These are phyloP conservation scores for Botia kubotai DNA, from an alignment of 2,797 vertebrate species.

Conservation along the genomic window DNA sequence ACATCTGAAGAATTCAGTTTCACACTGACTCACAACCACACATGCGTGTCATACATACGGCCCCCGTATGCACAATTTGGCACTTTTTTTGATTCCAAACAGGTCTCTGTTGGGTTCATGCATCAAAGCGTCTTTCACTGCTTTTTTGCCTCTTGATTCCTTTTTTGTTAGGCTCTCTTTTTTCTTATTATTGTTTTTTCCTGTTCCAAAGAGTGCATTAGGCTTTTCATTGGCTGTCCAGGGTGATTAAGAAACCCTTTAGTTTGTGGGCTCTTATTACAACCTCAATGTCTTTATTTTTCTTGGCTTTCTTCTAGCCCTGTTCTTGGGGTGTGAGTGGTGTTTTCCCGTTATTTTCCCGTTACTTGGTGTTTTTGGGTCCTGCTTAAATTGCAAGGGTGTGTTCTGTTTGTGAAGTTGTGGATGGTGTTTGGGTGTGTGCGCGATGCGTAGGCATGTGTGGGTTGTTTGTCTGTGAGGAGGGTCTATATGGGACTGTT, in stretches of 20 bases:
- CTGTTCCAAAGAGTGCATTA: slow-evolving; percentile 27
- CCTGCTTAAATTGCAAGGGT: slow-evolving; percentile 8
- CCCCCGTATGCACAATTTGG: background rate
- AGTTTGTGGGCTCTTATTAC: background rate
- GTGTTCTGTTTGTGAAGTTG: slow-evolving; percentile 18
- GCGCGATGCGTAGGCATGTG: slow-evolving; percentile 42
- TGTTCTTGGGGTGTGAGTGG: slow-evolving; percentile 49
- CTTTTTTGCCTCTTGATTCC: slow-evolving; percentile 52
- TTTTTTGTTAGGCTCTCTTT: slow-evolving; percentile 2
- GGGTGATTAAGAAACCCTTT: slow-evolving; percentile 8
- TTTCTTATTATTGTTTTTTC: slow-evolving; percentile 31
- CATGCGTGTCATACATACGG: background rate
- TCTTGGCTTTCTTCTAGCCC: slow-evolving; percentile 36
- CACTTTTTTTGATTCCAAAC: slow-evolving; percentile 78
- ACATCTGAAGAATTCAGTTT: background rate
- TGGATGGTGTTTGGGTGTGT: slow-evolving; percentile 52
- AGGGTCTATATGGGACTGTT: background rate
- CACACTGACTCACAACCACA: background rate
- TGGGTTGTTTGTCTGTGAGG: slow-evolving; percentile 35
- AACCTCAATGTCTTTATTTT: slow-evolving; percentile 63
- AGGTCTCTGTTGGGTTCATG: slow-evolving; percentile 76
- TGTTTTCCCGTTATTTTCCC: slow-evolving; percentile 5
- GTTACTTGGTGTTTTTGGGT: slow-evolving; percentile 38
- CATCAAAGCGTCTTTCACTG: slow-evolving; percentile 13
- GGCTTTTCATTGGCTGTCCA: background rate